phyloP scores from a whole-genome alignment of 2,888 invertebrate genomes.

The Antitype chi region DNA sequence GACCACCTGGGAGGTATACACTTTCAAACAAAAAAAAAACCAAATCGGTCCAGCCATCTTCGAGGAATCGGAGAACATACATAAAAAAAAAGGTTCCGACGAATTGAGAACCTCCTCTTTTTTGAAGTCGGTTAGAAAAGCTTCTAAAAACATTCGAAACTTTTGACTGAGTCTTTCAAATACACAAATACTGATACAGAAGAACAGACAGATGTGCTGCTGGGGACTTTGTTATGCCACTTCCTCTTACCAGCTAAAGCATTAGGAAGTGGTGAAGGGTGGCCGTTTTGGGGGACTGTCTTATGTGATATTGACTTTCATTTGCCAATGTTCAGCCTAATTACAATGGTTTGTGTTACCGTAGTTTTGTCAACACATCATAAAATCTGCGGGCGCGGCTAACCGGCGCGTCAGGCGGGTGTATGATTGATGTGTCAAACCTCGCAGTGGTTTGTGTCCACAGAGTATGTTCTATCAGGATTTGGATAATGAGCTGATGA shows the following conservation, averaged over 20 bases:
- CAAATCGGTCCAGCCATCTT: too few species aligned
- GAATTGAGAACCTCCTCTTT: too few species aligned
- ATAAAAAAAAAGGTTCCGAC: too few species aligned
- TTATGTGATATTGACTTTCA: neutral
- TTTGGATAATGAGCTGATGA: slow-evolving; percentile 7
- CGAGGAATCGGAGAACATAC: too few species aligned
- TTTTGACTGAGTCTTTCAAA: neutral
- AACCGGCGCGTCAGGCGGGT: neutral
- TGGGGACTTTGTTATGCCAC: neutral
- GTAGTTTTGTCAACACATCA: slow-evolving; percentile 17
- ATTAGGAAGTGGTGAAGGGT: neutral
- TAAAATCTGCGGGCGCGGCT: slow-evolving; percentile 35
- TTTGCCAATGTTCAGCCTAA: neutral
- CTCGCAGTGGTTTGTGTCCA: slow-evolving; percentile 22
- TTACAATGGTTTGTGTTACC: slow-evolving; percentile 9
- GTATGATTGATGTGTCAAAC: slow-evolving; percentile 47
- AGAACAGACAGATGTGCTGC: neutral
- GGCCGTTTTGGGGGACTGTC: too few species aligned
- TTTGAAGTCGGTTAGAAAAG: too few species aligned
- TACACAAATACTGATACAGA: neutral
- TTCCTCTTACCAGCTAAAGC: neutral
- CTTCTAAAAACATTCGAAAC: neutral
- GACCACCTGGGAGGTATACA: too few species aligned
- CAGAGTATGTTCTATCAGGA: slow-evolving; percentile 5
- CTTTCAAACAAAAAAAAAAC: too few species aligned